Conservation (phyloP, 1,140 invertebrate species). For the Carposina sasakii region DNA sequence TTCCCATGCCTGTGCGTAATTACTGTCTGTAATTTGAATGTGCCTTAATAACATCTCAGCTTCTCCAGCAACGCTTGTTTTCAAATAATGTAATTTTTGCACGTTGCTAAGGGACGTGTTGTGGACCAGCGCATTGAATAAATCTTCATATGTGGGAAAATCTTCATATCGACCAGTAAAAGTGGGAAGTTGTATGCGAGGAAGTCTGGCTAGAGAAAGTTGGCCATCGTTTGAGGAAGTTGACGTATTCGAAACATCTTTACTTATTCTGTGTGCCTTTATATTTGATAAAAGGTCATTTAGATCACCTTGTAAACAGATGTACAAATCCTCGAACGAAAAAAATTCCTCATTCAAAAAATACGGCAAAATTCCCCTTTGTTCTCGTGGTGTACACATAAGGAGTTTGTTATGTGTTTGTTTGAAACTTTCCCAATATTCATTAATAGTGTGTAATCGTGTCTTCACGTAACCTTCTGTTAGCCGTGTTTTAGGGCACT, state of each 20-base stretch:
- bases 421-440: slow-evolving; percentile 1
- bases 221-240: neutral
- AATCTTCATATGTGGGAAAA: slow-evolving; percentile 35
- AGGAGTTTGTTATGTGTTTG: neutral
- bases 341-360: slow-evolving; percentile 4
- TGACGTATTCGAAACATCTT: too few relatives aligned
- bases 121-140: slow-evolving; percentile 33
- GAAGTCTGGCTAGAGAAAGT: slow-evolving; percentile 19
- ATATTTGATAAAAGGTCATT: neutral
- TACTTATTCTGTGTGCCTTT: neutral
- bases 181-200: slow-evolving; percentile 30
- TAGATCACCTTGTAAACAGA: slow-evolving; percentile 17
- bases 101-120: slow-evolving; percentile 24
- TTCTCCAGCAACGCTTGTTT: slow-evolving; percentile 31
- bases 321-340: slow-evolving; percentile 20
- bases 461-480: neutral
- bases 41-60: slow-evolving; percentile 32
- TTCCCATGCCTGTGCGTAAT: slow-evolving; percentile 46
- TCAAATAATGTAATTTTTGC: slow-evolving; percentile 42
- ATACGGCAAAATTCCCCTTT: neutral
- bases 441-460: neutral
- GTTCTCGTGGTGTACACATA: neutral
- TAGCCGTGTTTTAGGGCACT: neutral
- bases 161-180: slow-evolving; percentile 38
- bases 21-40: slow-evolving; percentile 34